phyloP scores from a whole-genome alignment of 2,797 vertebrate species.

The Acanthiza pusilla region DNA sequence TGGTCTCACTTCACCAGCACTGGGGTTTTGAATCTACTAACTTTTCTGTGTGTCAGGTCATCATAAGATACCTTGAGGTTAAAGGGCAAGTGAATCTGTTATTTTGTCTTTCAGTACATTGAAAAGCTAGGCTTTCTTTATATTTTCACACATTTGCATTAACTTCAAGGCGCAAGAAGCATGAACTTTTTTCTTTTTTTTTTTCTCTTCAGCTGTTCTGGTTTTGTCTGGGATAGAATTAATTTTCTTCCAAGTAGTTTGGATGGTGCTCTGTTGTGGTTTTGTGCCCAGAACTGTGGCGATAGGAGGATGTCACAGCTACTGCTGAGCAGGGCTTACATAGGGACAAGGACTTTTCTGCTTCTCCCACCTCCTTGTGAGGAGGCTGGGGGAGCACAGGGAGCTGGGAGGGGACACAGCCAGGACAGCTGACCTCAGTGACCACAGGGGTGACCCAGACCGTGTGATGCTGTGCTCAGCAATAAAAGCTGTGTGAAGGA shows the following conservation, averaged over 20 bases:
- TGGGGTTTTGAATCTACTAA: background rate
- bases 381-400: background rate
- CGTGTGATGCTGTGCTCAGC: background rate
- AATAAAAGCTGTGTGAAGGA: background rate
- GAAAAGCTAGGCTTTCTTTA: background rate
- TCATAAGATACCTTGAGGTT: background rate
- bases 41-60: background rate
- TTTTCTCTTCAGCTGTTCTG: accelerated
- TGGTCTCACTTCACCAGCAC: background rate
- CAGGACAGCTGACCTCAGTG: background rate
- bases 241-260: background rate
- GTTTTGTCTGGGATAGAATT: background rate
- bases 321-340: background rate
- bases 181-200: accelerated
- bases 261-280: background rate
- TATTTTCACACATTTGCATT: background rate
- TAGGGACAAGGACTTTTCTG: background rate
- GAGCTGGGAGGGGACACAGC: background rate
- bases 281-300: background rate
- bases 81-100: background rate
- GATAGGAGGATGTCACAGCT: background rate
- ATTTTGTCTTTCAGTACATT: background rate
- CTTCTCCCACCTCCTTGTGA: background rate
- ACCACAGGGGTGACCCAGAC: background rate
- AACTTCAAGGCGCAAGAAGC: background rate